These are phyloP conservation scores for Ciconia nigra DNA, from an alignment of 2,797 vertebrate genomes.

Conservation along the genomic window DNA sequence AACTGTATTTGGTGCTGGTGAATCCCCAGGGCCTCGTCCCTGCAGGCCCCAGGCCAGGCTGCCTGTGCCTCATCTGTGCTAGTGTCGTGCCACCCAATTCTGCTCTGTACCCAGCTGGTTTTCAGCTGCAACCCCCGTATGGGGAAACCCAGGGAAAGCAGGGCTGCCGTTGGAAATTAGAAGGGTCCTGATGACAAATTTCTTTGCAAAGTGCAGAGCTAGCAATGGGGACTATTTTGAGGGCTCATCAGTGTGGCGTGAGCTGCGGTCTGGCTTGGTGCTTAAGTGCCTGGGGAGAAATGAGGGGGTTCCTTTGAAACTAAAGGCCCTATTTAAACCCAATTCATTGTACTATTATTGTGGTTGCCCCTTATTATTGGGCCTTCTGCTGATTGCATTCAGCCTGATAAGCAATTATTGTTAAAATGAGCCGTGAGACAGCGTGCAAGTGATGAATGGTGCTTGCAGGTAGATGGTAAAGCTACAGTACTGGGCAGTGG, in stretches of 20 bases:
- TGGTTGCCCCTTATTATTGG: background rate
- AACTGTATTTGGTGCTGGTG: background rate
- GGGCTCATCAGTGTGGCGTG: background rate
- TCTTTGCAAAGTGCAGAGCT: background rate
- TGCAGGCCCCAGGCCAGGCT: background rate
- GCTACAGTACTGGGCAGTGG: background rate
- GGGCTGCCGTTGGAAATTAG: slow-evolving; percentile 27
- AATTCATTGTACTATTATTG: background rate
- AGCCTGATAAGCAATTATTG: background rate
- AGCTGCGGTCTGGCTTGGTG: background rate
- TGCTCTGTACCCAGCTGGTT: slow-evolving; percentile 49
- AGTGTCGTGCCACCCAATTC: background rate
- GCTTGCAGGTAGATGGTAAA: background rate
- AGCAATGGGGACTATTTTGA: background rate
- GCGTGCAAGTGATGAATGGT: fast-evolving
- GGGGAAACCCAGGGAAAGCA: background rate
- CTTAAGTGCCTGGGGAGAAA: background rate
- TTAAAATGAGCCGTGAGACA: background rate
- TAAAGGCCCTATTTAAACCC: background rate
- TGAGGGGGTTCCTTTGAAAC: background rate
- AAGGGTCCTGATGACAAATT: slow-evolving; percentile 25
- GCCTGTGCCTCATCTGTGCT: slow-evolving; percentile 48
- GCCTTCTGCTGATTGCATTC: background rate
- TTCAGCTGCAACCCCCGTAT: slow-evolving; percentile 47
- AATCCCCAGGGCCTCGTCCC: background rate